Conservation (phyloP, 2,113 vertebrate species). For the Tonatia bakeri region DNA sequence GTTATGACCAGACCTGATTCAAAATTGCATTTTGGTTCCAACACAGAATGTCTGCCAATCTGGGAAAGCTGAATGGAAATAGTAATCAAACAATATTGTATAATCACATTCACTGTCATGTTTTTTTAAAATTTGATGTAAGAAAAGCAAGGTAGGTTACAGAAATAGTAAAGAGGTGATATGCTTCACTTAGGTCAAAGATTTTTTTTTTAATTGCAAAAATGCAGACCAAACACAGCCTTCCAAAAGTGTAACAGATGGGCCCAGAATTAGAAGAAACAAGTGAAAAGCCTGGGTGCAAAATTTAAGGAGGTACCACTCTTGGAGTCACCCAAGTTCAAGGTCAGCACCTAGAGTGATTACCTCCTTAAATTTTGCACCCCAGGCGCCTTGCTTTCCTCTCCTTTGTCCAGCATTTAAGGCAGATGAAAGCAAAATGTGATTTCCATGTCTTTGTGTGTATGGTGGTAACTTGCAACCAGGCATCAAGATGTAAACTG, state of each 20-base stretch:
- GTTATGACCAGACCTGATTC: conserved; percentile 32
- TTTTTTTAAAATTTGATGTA: background rate
- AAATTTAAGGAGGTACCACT: background rate
- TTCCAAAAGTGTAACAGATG: background rate
- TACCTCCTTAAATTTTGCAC: background rate
- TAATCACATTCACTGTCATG: background rate
- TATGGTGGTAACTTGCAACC: background rate
- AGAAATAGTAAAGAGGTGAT: background rate
- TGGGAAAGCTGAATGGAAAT: background rate
- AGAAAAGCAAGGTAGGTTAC: background rate
- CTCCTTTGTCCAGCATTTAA: background rate
- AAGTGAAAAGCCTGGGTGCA: background rate
- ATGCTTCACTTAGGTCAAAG: background rate
- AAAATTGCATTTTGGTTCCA: conserved; percentile 21
- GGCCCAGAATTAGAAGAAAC: too few species aligned
- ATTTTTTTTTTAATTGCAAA: background rate
- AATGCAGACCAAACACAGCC: background rate
- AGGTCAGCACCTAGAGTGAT: background rate
- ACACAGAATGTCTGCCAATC: conserved; percentile 57
- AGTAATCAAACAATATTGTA: background rate
- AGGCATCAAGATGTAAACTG: background rate
- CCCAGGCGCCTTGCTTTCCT: background rate
- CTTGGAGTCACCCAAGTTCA: background rate
- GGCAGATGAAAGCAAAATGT: background rate
- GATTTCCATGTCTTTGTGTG: background rate